Conservation (phyloP, 1,140 invertebrate genomes). For the Bombus ignitus region DNA sequence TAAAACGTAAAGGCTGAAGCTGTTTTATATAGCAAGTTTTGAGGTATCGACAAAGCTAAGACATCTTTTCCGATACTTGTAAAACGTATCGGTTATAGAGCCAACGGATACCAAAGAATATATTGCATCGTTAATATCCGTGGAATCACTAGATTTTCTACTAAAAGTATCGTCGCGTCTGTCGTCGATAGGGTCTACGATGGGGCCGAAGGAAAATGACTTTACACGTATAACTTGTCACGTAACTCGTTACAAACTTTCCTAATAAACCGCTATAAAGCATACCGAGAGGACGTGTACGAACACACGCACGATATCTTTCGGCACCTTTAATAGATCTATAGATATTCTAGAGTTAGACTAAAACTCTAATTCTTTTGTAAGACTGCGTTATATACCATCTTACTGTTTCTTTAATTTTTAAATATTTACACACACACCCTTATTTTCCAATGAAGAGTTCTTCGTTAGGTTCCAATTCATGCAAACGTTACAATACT, state of each 20-base stretch:
- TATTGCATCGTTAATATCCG: background rate
- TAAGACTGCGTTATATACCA: too few species aligned
- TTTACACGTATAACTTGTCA: background rate
- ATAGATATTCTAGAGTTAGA: too few species aligned
- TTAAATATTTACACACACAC: too few species aligned
- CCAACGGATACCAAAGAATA: background rate
- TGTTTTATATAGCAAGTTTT: background rate
- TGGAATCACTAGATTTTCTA: background rate
- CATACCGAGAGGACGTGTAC: background rate
- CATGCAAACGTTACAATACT: too few species aligned
- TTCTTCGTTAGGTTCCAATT: too few species aligned
- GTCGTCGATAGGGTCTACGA: background rate
- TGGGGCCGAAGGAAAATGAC: background rate
- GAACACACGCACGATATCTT: background rate
- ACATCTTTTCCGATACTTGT: background rate
- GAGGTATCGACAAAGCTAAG: background rate
- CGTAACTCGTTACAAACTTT: constrained; percentile 1
- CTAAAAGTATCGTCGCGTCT: background rate
- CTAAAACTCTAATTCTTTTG: too few species aligned
- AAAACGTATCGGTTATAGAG: background rate
- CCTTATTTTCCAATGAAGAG: too few species aligned
- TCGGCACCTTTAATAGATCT: background rate
- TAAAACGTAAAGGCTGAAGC: background rate
- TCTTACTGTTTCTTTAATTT: too few species aligned
- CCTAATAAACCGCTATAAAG: constrained; percentile 15